Evolutionary conservation across 1,140 invertebrate genomes (phyloP).

Genomic region (Coptotermes formosanus): DNA sequence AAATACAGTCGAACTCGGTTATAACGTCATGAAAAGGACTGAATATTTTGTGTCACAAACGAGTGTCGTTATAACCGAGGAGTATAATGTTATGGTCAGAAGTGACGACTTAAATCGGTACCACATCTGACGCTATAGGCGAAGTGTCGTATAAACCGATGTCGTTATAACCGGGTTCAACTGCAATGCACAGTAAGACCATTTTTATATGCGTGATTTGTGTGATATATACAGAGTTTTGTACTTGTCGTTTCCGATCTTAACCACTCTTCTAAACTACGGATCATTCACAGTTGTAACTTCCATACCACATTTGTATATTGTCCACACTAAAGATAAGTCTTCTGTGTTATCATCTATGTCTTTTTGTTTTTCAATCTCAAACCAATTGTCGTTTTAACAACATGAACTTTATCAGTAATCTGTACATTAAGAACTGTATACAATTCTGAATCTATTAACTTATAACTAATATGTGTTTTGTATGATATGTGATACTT

Average conservation of each 20-base stretch:
- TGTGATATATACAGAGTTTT: conserved; percentile 1
- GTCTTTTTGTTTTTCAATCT: background rate
- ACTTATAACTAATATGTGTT: background rate
- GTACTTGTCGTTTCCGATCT: background rate
- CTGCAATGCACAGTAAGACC: too few relatives aligned
- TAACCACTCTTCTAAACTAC: background rate
- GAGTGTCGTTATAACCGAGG: too few relatives aligned
- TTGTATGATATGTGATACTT: background rate
- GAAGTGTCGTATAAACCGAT: too few relatives aligned
- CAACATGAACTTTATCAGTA: background rate
- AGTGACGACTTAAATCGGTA: too few relatives aligned
- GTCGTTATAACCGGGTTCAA: too few relatives aligned
- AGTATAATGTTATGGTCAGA: too few relatives aligned
- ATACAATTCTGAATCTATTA: background rate
- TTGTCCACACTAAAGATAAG: background rate
- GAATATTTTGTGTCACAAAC: too few relatives aligned
- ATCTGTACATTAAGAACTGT: background rate
- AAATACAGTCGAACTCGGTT: background rate
- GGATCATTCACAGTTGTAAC: background rate
- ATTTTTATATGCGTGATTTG: background rate
- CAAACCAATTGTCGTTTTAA: conserved; percentile 1
- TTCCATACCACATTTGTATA: background rate
- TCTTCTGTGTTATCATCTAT: background rate
- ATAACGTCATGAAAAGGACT: too few relatives aligned
- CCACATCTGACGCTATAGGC: too few relatives aligned